Evolutionary conservation across 2,888 invertebrate species (phyloP).

Genomic region (Lithodes maja): DNA sequence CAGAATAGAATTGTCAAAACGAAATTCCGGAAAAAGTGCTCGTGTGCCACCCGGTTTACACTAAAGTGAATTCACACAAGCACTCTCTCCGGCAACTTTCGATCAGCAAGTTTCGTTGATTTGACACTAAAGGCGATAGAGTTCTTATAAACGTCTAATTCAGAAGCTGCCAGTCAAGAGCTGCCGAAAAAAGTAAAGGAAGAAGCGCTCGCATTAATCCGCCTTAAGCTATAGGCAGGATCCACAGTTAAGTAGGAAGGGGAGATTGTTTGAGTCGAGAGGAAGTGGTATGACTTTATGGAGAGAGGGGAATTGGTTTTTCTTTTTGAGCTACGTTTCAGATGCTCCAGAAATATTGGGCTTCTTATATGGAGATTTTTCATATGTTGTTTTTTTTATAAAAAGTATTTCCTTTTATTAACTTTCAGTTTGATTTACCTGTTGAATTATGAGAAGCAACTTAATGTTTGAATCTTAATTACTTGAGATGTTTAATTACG

Average conservation of each 20-base stretch:
- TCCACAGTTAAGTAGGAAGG: background rate
- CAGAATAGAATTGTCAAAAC: too few relatives aligned
- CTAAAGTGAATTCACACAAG: too few relatives aligned
- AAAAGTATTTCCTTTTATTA: conserved; percentile 12
- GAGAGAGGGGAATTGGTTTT: background rate
- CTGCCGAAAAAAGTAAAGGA: too few relatives aligned
- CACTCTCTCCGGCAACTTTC: too few relatives aligned
- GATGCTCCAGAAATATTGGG: conserved; percentile 54
- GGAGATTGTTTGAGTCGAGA: conserved; percentile 11
- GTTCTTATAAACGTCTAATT: too few relatives aligned
- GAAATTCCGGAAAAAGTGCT: too few relatives aligned
- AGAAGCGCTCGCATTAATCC: too few relatives aligned
- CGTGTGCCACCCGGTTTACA: too few relatives aligned
- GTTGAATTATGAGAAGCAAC: conserved; percentile 10
- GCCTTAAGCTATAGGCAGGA: too few relatives aligned
- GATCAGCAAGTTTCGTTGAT: too few relatives aligned
- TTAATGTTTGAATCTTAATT: conserved; percentile 6
- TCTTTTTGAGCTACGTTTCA: conserved; percentile 34
- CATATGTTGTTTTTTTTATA: background rate
- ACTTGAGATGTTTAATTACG: conserved; percentile 4
- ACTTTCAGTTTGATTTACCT: conserved; percentile 8
- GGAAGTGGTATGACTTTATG: background rate
- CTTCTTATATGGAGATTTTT: conserved; percentile 10
- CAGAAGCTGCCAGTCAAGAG: too few relatives aligned
- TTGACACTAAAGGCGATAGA: too few relatives aligned